A percentile compares a stretch with the other conserved stretches of the same genome.
Conservation (phyloP, 2,888 invertebrate species). For the Papilio protenor region DNA sequence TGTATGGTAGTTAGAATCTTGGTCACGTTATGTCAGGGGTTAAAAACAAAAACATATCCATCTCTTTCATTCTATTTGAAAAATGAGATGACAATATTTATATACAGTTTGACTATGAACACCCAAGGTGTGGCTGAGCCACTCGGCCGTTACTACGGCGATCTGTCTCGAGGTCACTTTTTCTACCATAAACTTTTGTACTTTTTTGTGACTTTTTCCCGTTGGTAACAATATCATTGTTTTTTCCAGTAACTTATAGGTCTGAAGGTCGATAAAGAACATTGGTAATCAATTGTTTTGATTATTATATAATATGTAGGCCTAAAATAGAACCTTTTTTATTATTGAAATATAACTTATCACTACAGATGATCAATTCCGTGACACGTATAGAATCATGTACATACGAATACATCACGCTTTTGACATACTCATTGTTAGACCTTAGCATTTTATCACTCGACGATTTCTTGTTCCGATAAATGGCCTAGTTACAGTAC, state of each 20-base stretch:
- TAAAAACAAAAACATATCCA: neutral
- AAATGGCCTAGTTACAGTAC: conserved; percentile 2
- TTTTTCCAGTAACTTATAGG: neutral
- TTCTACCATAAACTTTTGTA: conserved; percentile 6
- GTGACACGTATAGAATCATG: neutral
- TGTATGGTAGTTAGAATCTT: conserved; percentile 27
- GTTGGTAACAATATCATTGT: neutral
- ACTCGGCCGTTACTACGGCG: neutral
- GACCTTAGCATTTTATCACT: conserved; percentile 23
- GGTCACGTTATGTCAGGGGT: neutral
- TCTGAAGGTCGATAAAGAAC: neutral
- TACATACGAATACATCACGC: conserved; percentile 10
- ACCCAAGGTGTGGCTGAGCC: neutral
- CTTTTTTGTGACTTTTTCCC: neutral
- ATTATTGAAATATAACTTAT: neutral
- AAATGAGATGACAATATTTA: neutral
- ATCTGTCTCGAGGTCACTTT: neutral
- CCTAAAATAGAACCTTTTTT: neutral
- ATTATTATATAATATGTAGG: no score
- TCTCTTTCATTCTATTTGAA: neutral
- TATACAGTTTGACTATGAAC: neutral
- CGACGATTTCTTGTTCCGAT: conserved; percentile 7
- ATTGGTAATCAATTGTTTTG: no score
- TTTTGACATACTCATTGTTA: conserved; percentile 25
- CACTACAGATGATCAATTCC: neutral